Evolutionary conservation across 2,797 vertebrate genomes (phyloP).

Genomic region (Sebastes iracundus): DNA sequence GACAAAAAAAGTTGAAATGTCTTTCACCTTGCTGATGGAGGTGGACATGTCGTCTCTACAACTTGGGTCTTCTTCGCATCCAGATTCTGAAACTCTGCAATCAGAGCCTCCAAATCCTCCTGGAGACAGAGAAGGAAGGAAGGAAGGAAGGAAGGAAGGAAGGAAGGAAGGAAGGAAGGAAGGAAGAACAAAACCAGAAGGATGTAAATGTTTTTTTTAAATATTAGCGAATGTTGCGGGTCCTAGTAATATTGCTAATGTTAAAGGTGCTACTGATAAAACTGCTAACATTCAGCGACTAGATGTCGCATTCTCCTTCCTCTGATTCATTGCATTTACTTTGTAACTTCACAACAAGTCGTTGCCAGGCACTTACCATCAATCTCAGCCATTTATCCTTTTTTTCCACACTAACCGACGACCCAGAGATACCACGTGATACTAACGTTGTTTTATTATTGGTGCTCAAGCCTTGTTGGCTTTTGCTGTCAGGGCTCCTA

Average conservation of each 20-base stretch:
- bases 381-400: no score
- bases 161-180: not conserved
- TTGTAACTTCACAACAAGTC: no score
- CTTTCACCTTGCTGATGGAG: slow-evolving; percentile 88
- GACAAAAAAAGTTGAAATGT: not conserved
- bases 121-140: slow-evolving; percentile 46
- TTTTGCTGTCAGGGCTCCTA: no score
- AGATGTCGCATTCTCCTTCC: no score
- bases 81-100: slow-evolving; percentile 93
- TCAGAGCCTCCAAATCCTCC: slow-evolving; percentile 94
- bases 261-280: no score
- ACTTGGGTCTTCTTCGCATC: slow-evolving; percentile 93
- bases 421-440: no score
- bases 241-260: not conserved
- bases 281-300: no score
- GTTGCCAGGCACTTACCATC: no score
- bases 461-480: no score
- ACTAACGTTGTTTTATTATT: no score
- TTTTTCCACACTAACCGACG: no score
- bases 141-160: not conserved
- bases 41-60: slow-evolving; percentile 85
- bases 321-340: no score
- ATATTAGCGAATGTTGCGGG: not conserved
- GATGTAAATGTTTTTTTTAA: not conserved
- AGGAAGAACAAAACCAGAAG: not conserved